Conservation (phyloP, 2,888 invertebrate species). For the Entomobrya multifasciata region DNA sequence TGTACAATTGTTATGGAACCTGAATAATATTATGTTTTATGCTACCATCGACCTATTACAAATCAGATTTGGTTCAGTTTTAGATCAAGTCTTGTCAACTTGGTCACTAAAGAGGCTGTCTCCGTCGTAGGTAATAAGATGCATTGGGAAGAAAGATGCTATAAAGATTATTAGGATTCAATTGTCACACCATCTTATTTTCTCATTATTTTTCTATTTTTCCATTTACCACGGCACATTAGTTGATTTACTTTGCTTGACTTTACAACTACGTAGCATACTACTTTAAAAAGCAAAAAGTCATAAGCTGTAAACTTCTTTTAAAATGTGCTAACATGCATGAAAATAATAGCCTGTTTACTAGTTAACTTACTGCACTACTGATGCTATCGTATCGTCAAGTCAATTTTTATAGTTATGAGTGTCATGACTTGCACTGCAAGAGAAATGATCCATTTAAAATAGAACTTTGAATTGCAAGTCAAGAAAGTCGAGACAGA, state of each 20-base stretch:
- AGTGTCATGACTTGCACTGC: neutral
- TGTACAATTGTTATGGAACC: neutral
- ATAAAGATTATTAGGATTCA: no score
- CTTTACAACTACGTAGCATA: no score
- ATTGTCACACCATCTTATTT: no score
- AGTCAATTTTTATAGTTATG: neutral
- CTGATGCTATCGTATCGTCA: neutral
- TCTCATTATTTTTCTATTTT: no score
- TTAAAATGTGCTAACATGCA: neutral
- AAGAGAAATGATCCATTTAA: constrained; percentile 4
- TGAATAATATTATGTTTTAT: neutral
- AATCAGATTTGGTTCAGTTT: no score
- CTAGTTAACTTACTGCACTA: neutral
- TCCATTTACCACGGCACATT: no score
- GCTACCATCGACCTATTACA: no score
- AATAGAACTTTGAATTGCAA: neutral
- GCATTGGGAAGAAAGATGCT: no score
- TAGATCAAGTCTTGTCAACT: no score
- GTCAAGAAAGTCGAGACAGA: neutral
- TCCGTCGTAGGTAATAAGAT: no score
- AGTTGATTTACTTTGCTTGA: no score
- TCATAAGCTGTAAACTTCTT: neutral
- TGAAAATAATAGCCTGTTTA: neutral
- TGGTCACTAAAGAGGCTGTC: no score
- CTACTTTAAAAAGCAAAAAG: neutral